These are phyloP conservation scores for Cryptotermes secundus DNA, from an alignment of 1,140 invertebrate genomes.

Conservation along the genomic window DNA sequence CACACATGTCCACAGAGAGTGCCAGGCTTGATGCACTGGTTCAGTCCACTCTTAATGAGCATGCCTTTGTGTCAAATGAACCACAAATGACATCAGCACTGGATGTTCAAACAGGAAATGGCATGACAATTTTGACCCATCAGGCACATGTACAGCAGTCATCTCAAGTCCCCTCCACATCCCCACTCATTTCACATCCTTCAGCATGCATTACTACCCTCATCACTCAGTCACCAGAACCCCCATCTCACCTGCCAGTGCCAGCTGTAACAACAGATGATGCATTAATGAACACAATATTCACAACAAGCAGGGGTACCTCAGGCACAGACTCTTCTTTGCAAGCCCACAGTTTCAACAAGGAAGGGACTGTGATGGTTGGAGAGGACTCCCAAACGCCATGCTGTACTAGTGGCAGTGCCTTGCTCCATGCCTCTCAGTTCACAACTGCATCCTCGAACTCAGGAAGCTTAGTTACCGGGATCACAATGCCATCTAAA, in stretches of 20 bases:
- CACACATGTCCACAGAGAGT: not conserved
- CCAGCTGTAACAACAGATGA: not conserved
- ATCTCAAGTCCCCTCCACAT: not conserved
- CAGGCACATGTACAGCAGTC: not conserved
- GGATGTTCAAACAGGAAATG: not conserved
- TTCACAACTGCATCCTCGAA: not conserved
- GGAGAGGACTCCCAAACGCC: not conserved
- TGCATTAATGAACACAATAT: not conserved
- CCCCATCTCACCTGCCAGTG: not conserved
- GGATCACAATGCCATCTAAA: not conserved
- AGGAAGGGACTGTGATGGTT: not conserved
- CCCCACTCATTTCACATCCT: not conserved
- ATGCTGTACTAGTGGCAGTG: not conserved
- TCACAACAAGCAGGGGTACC: not conserved
- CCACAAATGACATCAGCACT: not conserved
- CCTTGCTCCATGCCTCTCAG: not conserved
- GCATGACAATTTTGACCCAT: not conserved
- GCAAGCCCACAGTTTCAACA: not conserved
- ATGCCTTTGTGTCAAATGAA: not conserved
- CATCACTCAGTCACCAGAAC: not conserved
- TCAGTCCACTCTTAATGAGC: not conserved
- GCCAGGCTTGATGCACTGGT: slow-evolving; percentile 18
- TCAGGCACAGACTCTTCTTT: not conserved
- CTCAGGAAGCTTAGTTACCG: not conserved
- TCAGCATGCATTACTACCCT: not conserved